Evolutionary conservation across 2,113 vertebrate species (phyloP).

Genomic region (Indri indri): DNA sequence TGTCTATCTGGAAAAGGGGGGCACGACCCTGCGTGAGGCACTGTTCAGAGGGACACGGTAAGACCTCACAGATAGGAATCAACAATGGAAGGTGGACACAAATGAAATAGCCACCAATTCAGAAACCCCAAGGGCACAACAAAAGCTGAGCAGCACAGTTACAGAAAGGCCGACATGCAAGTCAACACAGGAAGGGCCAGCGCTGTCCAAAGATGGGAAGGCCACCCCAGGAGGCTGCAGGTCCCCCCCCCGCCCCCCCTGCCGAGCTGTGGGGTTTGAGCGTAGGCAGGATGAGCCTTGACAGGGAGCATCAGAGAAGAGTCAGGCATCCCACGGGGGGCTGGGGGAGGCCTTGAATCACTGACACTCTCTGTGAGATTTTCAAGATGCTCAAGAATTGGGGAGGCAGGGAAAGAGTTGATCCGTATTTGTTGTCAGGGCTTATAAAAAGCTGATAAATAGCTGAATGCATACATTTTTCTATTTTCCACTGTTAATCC

Average conservation of each 20-base stretch:
- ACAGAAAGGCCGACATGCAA: too few relatives aligned
- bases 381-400: not conserved
- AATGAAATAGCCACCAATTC: not conserved
- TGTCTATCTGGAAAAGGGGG: not conserved
- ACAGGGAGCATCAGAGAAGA: not conserved
- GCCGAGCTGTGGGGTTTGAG: not conserved
- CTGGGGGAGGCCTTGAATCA: not conserved
- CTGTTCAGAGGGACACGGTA: not conserved
- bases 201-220: not conserved
- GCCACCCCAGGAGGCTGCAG: accelerated
- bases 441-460: not conserved
- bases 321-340: not conserved
- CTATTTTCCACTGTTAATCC: not conserved
- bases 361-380: not conserved
- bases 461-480: not conserved
- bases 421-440: not conserved
- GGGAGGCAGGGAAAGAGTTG: accelerated
- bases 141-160: not conserved
- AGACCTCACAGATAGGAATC: not conserved
- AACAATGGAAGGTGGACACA: not conserved
- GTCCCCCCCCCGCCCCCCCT: not conserved
- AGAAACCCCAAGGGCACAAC: not conserved
- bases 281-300: not conserved
- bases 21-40: not conserved
- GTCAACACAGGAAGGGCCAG: not conserved